Evolutionary conservation across 1,140 invertebrate genomes (phyloP).

Genomic region (Pygmarrhopalites habei): DNA sequence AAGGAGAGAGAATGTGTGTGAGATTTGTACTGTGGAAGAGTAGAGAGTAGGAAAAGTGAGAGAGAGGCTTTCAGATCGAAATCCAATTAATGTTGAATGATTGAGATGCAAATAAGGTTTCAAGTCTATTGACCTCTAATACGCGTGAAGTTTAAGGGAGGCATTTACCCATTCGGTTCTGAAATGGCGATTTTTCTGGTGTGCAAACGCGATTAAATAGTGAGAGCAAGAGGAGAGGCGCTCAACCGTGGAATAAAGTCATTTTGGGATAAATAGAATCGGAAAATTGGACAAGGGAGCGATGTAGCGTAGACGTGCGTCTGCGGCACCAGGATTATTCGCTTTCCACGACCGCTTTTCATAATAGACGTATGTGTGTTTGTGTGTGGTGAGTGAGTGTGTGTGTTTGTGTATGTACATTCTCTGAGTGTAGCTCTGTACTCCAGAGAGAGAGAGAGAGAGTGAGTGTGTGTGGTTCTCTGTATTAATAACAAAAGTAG

Average conservation of each 20-base stretch:
- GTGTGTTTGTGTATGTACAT: no score
- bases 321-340: slow-evolving; percentile 37
- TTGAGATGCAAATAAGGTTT: slow-evolving; percentile 41
- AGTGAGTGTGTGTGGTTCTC: no score
- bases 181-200: slow-evolving; percentile 39
- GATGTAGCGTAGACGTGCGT: slow-evolving; percentile 21
- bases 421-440: no score
- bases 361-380: slow-evolving; percentile 23
- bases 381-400: neutral
- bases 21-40: no score
- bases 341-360: slow-evolving; percentile 22
- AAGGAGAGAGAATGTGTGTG: neutral
- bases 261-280: slow-evolving; percentile 40
- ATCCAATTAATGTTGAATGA: slow-evolving; percentile 41
- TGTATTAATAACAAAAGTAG: no score
- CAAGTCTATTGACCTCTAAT: slow-evolving; percentile 41
- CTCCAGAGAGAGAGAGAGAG: no score
- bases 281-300: slow-evolving; percentile 39
- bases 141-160: slow-evolving; percentile 40
- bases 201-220: slow-evolving; percentile 32
- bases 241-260: slow-evolving; percentile 40
- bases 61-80: slow-evolving; percentile 25
- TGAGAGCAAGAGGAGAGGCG: slow-evolving; percentile 32
- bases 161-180: slow-evolving; percentile 35
- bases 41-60: neutral